Conservation (phyloP, 2,888 invertebrate species). For the Epistrophe eligans region DNA sequence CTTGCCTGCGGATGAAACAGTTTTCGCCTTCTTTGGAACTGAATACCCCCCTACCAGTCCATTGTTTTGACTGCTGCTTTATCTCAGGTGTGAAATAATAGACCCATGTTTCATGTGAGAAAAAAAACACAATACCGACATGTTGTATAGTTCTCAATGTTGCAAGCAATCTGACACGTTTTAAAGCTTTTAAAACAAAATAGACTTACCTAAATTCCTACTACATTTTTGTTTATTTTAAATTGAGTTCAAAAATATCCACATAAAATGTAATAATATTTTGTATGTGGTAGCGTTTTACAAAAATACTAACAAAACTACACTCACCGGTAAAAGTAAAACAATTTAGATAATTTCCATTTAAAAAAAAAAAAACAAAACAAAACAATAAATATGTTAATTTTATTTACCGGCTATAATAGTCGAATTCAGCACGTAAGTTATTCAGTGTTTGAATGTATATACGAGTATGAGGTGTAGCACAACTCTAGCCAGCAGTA, state of each 20-base stretch:
- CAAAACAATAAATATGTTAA: slow-evolving; percentile 59
- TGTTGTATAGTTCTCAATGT: background rate
- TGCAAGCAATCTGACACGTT: background rate
- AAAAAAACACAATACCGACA: too few species aligned
- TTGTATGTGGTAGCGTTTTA: background rate
- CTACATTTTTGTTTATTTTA: background rate
- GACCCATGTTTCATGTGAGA: too few species aligned
- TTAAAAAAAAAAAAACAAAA: background rate
- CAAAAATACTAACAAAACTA: background rate
- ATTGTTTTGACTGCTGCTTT: too few species aligned
- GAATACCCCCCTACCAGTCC: too few species aligned
- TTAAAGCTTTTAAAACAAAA: slow-evolving; percentile 1
- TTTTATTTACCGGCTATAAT: slow-evolving; percentile 49
- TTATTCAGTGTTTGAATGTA: slow-evolving; percentile 40
- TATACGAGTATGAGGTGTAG: background rate
- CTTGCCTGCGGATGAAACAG: too few species aligned
- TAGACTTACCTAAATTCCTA: background rate
- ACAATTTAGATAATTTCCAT: slow-evolving; percentile 51
- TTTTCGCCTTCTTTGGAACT: too few species aligned
- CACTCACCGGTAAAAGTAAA: slow-evolving; percentile 29
- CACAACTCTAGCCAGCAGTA: slow-evolving; percentile 1
- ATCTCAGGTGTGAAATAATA: too few species aligned
- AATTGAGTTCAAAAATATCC: background rate
- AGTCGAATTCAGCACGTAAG: slow-evolving; percentile 37
- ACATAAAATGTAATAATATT: background rate